Evolutionary conservation across 2,888 invertebrate species (phyloP).

Genomic region (Campoplex nolae): DNA sequence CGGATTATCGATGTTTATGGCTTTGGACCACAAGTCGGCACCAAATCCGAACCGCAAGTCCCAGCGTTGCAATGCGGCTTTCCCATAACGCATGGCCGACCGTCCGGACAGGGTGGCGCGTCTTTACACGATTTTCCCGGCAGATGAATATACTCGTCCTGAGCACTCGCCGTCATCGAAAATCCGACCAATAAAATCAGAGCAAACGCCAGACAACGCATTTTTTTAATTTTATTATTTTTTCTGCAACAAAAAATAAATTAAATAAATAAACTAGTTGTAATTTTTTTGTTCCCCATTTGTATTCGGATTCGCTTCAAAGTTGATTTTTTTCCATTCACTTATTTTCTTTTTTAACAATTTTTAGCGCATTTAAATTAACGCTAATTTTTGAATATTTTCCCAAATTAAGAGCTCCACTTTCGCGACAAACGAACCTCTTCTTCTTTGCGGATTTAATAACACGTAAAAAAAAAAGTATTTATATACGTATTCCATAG

Average conservation of each 20-base stretch:
- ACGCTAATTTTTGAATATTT: no score
- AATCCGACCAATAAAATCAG: conserved; percentile 66
- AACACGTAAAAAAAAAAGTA: no score
- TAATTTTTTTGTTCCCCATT: no score
- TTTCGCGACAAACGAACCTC: not conserved
- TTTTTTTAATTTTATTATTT: conserved; percentile 17
- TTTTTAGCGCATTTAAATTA: no score
- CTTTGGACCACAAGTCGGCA: conserved; percentile 73
- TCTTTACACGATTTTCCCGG: conserved; percentile 76
- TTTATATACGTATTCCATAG: not conserved
- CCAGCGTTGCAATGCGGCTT: conserved; percentile 73
- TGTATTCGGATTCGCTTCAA: no score
- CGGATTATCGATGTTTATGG: conserved; percentile 8
- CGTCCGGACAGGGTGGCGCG: conserved; percentile 76
- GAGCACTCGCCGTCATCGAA: conserved; percentile 41
- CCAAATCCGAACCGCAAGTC: conserved; percentile 72
- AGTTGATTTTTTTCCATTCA: no score
- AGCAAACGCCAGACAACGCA: conserved; percentile 65
- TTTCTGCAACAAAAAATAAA: conserved; percentile 31
- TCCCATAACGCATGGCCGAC: conserved; percentile 74
- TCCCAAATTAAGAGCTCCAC: not conserved
- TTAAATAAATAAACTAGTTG: not conserved
- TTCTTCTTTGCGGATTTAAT: no score
- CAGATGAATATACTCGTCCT: conserved; percentile 75
- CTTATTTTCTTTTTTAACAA: no score